Evolutionary conservation across 1,140 invertebrate species (phyloP).

Genomic region (Drosophila ficusphila): DNA sequence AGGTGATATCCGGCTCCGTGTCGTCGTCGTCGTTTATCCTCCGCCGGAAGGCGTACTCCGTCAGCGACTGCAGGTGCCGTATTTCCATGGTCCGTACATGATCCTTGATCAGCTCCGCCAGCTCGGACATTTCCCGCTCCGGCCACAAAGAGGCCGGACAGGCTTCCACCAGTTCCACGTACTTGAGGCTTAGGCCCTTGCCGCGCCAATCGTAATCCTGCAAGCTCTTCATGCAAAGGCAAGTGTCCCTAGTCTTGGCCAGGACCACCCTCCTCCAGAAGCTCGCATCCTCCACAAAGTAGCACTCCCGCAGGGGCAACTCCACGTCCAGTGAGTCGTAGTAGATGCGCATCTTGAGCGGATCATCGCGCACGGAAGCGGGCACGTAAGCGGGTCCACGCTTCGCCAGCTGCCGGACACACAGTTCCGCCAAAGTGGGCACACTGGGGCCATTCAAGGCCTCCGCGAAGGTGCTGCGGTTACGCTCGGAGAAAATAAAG

Average conservation of each 20-base stretch:
- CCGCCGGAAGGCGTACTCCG: constrained; percentile 34
- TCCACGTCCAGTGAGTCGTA: constrained; percentile 66
- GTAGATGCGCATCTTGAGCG: constrained; percentile 44
- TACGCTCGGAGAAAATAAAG: constrained; percentile 39
- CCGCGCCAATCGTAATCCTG: constrained; percentile 64
- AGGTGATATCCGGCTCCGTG: constrained; percentile 32
- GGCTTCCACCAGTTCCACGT: constrained; percentile 65
- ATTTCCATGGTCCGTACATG: constrained; percentile 53
- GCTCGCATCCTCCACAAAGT: constrained; percentile 41
- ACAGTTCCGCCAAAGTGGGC: constrained; percentile 58
- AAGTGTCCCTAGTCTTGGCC: constrained; percentile 48
- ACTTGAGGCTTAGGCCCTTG: constrained; percentile 66
- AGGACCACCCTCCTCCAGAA: constrained; percentile 72
- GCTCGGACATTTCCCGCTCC: constrained; percentile 45
- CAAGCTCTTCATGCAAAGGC: constrained; percentile 31
- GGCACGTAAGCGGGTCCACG: constrained; percentile 15
- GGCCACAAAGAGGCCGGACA: constrained; percentile 66
- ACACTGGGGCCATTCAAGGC: constrained; percentile 52
- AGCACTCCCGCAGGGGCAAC: constrained; percentile 61
- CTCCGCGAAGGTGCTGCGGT: constrained; percentile 56
- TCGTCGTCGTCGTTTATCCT: neutral
- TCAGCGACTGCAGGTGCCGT: constrained; percentile 54
- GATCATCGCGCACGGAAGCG: constrained; percentile 30
- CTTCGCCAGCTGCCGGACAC: constrained; percentile 51
- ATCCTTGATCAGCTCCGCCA: constrained; percentile 40